Evolutionary conservation across 2,888 invertebrate genomes (phyloP).

Genomic region (Acrobasis suavella): DNA sequence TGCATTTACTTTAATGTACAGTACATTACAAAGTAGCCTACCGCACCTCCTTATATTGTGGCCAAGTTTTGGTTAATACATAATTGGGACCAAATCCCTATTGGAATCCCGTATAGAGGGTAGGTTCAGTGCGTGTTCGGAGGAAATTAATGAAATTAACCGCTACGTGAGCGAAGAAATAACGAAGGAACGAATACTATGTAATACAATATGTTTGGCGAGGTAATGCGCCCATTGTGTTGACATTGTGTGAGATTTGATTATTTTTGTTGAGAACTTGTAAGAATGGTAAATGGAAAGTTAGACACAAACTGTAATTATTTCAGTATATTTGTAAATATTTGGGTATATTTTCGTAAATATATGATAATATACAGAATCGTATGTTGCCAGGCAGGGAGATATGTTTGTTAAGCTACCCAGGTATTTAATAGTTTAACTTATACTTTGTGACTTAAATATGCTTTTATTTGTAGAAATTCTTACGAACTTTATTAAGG

Average conservation of each 20-base stretch:
- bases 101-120: conserved; percentile 63
- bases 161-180: conserved; percentile 48
- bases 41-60: conserved; percentile 33
- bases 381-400: too few species aligned
- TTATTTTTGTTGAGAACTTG: conserved; percentile 7
- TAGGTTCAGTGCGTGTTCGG: conserved; percentile 72
- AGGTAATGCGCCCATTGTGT: conserved; percentile 21
- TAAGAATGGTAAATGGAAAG: background rate
- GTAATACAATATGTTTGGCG: conserved; percentile 37
- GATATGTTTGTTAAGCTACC: too few species aligned
- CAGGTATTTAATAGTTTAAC: too few species aligned
- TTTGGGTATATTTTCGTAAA: too few species aligned
- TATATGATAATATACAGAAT: too few species aligned
- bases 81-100: conserved; percentile 79
- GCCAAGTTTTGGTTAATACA: conserved; percentile 72
- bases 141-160: conserved; percentile 79
- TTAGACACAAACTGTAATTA: too few species aligned
- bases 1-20: too few species aligned
- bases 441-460: too few species aligned
- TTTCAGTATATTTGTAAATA: too few species aligned
- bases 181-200: conserved; percentile 39
- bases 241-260: conserved; percentile 21
- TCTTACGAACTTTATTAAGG: too few species aligned
- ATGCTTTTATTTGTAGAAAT: too few species aligned
- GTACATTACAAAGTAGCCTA: conserved; percentile 45